Percentiles rank a stretch among this genome's conserved stretches.
Conservation (phyloP, 2,113 vertebrate genomes). For the Perca fluviatilis region DNA sequence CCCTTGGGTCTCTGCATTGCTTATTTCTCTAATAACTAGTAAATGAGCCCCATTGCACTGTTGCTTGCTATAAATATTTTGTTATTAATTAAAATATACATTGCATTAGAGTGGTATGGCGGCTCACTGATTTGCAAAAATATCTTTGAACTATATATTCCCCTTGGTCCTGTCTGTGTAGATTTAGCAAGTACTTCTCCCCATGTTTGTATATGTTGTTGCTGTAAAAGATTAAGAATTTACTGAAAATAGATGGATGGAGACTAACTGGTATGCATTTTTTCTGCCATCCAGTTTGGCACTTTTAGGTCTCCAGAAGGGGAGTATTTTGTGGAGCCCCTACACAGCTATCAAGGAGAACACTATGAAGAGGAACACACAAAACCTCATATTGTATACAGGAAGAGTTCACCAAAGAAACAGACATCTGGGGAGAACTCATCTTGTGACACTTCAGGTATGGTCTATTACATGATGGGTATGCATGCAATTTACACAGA, state of each 20-base stretch:
- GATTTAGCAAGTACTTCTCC: constrained; percentile 5
- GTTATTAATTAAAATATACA: constrained; percentile 15
- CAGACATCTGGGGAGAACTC: constrained; percentile 76
- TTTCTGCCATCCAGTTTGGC: constrained; percentile 87
- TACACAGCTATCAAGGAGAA: constrained; percentile 88
- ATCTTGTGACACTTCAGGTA: constrained; percentile 94
- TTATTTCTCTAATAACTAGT: constrained; percentile 45
- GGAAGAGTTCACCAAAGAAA: constrained; percentile 83
- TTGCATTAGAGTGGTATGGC: background rate
- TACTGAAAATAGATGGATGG: constrained; percentile 16
- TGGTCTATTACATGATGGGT: background rate
- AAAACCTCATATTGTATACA: constrained; percentile 96
- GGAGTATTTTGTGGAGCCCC: constrained; percentile 97
- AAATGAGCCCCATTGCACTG: constrained; percentile 34
- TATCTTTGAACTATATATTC: constrained; percentile 1
- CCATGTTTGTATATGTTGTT: constrained; percentile 11
- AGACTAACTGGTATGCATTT: constrained; percentile 48
- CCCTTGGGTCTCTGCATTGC: constrained; percentile 11
- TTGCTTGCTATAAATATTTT: constrained; percentile 11
- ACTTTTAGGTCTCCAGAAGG: constrained; percentile 96
- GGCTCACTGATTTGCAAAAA: background rate
- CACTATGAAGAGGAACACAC: constrained; percentile 94
- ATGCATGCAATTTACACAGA: constrained; percentile 4
- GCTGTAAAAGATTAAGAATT: background rate
- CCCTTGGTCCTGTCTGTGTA: background rate